These are phyloP conservation scores for Tiliqua scincoides DNA, from an alignment of 2,113 vertebrate genomes.

Conservation along the genomic window DNA sequence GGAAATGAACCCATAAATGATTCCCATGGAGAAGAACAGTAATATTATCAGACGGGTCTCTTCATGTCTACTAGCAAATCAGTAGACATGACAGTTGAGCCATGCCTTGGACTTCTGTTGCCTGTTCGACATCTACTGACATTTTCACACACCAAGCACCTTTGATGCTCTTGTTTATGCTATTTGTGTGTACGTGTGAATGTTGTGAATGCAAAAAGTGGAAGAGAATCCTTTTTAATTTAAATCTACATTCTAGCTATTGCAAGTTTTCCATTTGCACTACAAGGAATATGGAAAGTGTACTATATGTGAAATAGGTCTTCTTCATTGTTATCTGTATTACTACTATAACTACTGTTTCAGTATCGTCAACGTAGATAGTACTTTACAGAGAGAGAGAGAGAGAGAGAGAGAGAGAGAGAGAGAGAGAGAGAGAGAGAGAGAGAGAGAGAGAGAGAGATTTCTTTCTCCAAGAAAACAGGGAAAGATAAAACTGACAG, in stretches of 20 bases:
- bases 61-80: background rate
- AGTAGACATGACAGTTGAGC: background rate
- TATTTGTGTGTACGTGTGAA: background rate
- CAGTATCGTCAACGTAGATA: too few species aligned
- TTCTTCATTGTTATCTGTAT: too few species aligned
- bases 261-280: background rate
- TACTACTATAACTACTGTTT: too few species aligned
- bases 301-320: too few species aligned
- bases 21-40: conserved; percentile 23
- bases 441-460: too few species aligned
- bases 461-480: background rate
- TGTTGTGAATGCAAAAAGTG: background rate
- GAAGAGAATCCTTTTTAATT: background rate
- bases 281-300: background rate
- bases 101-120: background rate
- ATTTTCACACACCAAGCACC: background rate
- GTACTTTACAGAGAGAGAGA: too few species aligned
- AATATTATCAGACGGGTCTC: background rate
- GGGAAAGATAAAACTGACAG: background rate
- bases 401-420: too few species aligned
- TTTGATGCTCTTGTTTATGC: background rate
- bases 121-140: background rate
- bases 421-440: too few species aligned
- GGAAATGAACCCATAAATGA: conserved; percentile 25
- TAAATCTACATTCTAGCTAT: background rate